These are phyloP conservation scores for Caenorhabditis sp. DNA, from an alignment of 2,888 invertebrate genomes.

Conservation along the genomic window DNA sequence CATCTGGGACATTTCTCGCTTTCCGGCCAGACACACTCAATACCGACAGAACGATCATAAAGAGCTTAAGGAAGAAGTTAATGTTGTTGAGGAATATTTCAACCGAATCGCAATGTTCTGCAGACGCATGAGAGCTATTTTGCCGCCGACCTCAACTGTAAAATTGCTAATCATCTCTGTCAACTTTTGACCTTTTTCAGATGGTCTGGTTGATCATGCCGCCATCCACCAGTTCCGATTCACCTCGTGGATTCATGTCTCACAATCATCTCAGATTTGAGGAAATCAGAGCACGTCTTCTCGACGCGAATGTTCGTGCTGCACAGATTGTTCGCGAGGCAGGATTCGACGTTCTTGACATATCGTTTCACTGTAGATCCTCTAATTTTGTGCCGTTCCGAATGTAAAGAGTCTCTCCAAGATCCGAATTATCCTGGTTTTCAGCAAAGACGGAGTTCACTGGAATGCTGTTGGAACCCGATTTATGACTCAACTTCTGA, in stretches of 20 bases:
- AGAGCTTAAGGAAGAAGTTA: constrained; percentile 33
- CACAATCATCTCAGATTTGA: constrained; percentile 18
- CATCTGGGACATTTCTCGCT: constrained; percentile 73
- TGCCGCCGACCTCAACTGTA: constrained; percentile 61
- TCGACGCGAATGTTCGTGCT: constrained; percentile 68
- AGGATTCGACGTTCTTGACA: constrained; percentile 72
- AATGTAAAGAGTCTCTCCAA: constrained; percentile 33
- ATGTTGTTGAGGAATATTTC: constrained; percentile 51
- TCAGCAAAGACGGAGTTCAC: constrained; percentile 69
- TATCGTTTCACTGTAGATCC: constrained; percentile 64
- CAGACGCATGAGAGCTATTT: constrained; percentile 49
- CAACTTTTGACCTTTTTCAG: too few species aligned
- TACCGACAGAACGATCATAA: neutral
- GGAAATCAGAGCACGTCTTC: constrained; percentile 56
- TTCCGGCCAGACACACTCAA: neutral
- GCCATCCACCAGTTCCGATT: constrained; percentile 17
- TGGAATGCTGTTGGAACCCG: constrained; percentile 59
- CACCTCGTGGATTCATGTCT: constrained; percentile 19
- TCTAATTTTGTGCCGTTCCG: constrained; percentile 59
- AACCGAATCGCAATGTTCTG: constrained; percentile 61
- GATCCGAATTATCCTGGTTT: neutral
- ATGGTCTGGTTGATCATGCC: constrained; percentile 61
- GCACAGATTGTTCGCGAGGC: constrained; percentile 66
- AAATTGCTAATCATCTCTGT: too few species aligned
- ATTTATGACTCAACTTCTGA: constrained; percentile 64